Base-by-base conservation (phyloP, 2,888 invertebrate genomes). In the Dryomyza anilis region DNA sequence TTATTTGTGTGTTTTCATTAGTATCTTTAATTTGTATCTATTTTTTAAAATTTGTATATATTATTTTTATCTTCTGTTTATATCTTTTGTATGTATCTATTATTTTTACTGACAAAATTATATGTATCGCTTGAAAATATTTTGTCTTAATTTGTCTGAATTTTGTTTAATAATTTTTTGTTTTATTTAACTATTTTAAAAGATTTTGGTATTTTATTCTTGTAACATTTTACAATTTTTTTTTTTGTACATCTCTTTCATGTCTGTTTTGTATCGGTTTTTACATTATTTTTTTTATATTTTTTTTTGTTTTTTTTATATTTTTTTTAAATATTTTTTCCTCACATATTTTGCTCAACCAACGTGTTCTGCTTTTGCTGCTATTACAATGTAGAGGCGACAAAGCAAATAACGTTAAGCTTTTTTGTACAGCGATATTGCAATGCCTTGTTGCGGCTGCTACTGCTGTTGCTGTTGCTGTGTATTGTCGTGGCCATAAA, bases 401-500 rank as follows among this genome's bases (percentile, higher is more conserved):
- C 48, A 46, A 48, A 30, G 46, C 59, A 59, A 33, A 27, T 60
- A 50, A 14, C 23, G 52, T 39, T 33, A 19, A 10, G 33, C 16
- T 60, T 33, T 60, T 30, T 45, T 46, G 3, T 57, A 16, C 5
- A 43, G 45, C 29, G 3, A 27, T 43, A 12, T 39, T 48, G n/a
- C 12, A 14, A 19, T 48, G 19, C 14, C 16, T 43, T 43, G n/a
- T 39, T 39, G 4, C 3, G 14, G 12, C 8, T 46, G 30, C 30
- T 46, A 16, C n/a, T 58, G 30, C 45, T 57, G 57, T 25, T 48
- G 30, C 46, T 30, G 30, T 23, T 23, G 6, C 36, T 21, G 23
- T 45, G 45, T 45, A 45, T 27, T 27, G 48, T 16, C n/a, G 48
- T 23, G 14, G 30, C 23, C 59, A 52, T 33, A 39, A 65, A 68